A percentile compares a stretch with the other conserved stretches of the same genome.
phyloP scores from a whole-genome alignment of 2,113 vertebrate species.

The Fregetta grallaria region DNA sequence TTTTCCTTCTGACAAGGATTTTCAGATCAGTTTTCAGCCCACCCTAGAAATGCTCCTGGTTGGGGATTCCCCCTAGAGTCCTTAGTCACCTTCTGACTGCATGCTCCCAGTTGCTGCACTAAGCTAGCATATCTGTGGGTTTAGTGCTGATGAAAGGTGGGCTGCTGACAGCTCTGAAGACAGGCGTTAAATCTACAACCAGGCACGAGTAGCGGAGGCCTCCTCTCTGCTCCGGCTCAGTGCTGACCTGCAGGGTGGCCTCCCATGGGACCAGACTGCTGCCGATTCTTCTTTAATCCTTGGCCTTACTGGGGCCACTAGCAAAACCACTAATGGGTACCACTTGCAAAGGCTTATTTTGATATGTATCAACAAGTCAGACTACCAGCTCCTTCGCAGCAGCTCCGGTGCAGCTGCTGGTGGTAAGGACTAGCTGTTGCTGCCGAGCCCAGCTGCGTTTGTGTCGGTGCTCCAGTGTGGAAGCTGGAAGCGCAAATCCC shows the following conservation, averaged over 20 bases:
- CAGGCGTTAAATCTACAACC: rapidly evolving
- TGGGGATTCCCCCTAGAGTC: not conserved
- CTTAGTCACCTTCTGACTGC: not conserved
- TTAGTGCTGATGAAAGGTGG: not conserved
- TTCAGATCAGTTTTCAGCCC: not conserved
- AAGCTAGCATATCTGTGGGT: not conserved
- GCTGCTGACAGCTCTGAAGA: not conserved
- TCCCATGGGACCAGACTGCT: not conserved
- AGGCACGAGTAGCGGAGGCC: not conserved
- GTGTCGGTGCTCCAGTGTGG: not conserved
- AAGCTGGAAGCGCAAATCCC: not conserved
- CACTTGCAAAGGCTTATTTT: not conserved
- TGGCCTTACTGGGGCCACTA: not conserved
- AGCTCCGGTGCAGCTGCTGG: not conserved
- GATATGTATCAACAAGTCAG: not conserved
- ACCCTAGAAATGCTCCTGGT: not conserved
- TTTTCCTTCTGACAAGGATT: not conserved
- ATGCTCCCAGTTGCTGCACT: not conserved
- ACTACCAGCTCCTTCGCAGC: not conserved
- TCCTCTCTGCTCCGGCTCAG: not conserved
- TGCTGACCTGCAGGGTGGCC: not conserved
- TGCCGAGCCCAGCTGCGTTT: not conserved
- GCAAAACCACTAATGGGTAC: not conserved
- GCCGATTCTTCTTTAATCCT: not conserved
- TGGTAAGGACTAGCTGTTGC: not conserved